These are phyloP conservation scores for Phataginus tetradactyla DNA, from an alignment of 2,797 vertebrate species.

Conservation along the genomic window DNA sequence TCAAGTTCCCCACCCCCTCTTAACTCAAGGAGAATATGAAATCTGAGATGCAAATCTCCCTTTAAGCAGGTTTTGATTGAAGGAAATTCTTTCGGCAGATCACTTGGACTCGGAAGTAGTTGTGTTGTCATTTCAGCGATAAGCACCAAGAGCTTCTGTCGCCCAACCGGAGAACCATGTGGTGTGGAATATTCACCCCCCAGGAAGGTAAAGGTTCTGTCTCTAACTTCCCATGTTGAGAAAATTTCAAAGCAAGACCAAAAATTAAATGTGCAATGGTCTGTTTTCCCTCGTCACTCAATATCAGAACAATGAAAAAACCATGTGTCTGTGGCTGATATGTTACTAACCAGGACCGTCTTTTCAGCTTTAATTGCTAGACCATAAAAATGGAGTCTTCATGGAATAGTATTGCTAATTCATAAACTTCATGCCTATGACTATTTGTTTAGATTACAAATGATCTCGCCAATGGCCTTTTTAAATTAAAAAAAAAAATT, in stretches of 20 bases:
- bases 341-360: neutral
- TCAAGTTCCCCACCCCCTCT: neutral
- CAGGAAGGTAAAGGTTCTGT: neutral
- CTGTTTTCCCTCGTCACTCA: neutral
- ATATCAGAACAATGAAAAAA: neutral
- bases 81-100: neutral
- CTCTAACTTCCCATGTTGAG: neutral
- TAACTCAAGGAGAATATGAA: neutral
- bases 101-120: neutral
- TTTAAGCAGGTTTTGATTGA: neutral
- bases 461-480: neutral
- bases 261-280: neutral
- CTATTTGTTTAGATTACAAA: neutral
- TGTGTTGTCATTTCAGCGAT: neutral
- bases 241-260: neutral
- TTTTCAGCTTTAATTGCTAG: neutral
- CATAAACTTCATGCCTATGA: neutral
- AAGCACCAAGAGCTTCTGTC: neutral
- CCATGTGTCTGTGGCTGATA: neutral
- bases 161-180: neutral
- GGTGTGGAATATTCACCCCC: neutral
- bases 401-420: neutral
- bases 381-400: neutral
- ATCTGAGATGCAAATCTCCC: neutral
- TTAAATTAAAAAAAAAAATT: neutral